Conservation (phyloP, 2,113 vertebrate species). For the Penelope pileata region DNA sequence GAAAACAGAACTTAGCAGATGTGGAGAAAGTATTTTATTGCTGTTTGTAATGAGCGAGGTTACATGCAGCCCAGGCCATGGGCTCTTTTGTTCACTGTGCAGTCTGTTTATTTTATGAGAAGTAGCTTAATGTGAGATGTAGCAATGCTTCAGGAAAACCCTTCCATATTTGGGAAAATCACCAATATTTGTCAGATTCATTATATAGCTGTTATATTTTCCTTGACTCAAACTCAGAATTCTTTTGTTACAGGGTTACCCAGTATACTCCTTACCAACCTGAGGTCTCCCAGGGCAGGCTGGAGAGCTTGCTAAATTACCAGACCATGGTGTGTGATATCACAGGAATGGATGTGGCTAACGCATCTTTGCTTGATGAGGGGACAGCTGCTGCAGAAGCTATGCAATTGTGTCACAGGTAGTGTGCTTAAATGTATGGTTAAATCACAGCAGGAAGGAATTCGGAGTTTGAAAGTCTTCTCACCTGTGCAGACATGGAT, state of each 20-base stretch:
- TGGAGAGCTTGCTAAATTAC: slow-evolving; percentile 96
- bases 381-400: slow-evolving; percentile 96
- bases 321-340: slow-evolving; percentile 98
- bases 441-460: not conserved
- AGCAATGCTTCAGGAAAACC: no score
- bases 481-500: not conserved
- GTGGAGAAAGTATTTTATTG: not conserved
- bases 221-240: not conserved
- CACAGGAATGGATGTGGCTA: slow-evolving; percentile 92
- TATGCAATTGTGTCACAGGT: slow-evolving; percentile 98
- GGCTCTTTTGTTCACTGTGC: not conserved
- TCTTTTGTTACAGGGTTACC: slow-evolving; percentile 85
- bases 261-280: slow-evolving; percentile 99
- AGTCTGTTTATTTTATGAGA: not conserved
- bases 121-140: not conserved
- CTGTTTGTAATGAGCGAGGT: not conserved
- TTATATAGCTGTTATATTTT: not conserved
- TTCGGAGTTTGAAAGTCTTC: not conserved
- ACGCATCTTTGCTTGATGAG: slow-evolving; percentile 94
- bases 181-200: not conserved
- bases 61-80: not conserved
- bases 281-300: slow-evolving; percentile 93
- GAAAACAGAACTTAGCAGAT: not conserved
- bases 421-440: not conserved
- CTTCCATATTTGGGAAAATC: not conserved